Evolutionary conservation across 2,113 vertebrate species (phyloP).

Genomic region (Cercopithecus mona): DNA sequence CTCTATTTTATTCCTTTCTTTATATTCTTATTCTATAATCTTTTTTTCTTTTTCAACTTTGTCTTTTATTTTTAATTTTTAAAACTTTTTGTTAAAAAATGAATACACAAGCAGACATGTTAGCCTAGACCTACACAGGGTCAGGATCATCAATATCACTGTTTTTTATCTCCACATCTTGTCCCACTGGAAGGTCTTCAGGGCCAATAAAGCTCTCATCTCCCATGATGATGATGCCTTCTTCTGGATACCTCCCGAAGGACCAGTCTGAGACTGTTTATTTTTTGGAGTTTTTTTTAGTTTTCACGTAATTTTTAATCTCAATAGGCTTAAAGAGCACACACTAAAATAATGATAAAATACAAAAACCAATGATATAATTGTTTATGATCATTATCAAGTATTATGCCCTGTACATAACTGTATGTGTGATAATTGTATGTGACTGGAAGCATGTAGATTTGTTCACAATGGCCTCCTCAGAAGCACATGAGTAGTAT

Average conservation of each 20-base stretch:
- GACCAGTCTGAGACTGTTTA: not conserved
- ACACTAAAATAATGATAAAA: not conserved
- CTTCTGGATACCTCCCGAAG: not conserved
- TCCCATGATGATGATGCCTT: not conserved
- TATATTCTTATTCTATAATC: not conserved
- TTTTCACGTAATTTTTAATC: not conserved
- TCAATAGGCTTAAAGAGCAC: not conserved
- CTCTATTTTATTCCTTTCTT: not conserved
- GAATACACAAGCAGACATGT: not conserved
- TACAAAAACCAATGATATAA: not conserved
- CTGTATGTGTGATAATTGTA: not conserved
- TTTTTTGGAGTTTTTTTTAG: fast-evolving
- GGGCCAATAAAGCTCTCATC: not conserved
- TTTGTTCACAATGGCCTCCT: not conserved
- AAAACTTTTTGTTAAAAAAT: not conserved
- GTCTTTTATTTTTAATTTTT: not conserved
- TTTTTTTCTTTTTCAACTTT: not conserved
- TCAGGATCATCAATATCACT: not conserved
- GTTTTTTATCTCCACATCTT: not conserved
- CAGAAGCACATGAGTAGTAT: not conserved
- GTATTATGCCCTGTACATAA: not conserved
- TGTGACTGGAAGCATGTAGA: not conserved
- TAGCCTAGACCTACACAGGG: not conserved
- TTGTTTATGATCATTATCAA: not conserved
- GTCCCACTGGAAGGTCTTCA: not conserved